A percentile compares a stretch with the other conserved stretches of the same genome.
phyloP scores from a whole-genome alignment of 2,113 vertebrate genomes.

The Trachemys scripta region DNA sequence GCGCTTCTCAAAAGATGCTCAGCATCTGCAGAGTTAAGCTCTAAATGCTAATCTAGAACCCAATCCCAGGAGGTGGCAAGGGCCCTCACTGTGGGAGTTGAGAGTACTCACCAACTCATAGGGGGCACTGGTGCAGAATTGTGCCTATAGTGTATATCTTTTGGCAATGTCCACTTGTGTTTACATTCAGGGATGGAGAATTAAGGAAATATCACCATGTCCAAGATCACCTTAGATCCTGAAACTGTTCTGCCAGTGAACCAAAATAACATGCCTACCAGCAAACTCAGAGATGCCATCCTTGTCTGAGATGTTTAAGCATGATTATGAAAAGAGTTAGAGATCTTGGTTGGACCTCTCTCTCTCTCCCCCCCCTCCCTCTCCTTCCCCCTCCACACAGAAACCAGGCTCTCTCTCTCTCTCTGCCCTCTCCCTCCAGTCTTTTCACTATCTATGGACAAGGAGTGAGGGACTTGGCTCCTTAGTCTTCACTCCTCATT shows the following conservation, averaged over 20 bases:
- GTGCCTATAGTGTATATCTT: neutral
- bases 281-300: neutral
- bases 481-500: too few species aligned
- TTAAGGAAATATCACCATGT: too few species aligned
- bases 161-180: neutral
- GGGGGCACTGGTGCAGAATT: neutral
- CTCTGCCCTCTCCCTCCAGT: too few species aligned
- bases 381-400: too few species aligned
- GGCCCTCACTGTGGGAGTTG: neutral
- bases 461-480: too few species aligned
- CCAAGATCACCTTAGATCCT: neutral
- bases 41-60: neutral
- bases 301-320: too few species aligned
- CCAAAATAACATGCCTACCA: neutral
- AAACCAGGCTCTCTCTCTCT: too few species aligned
- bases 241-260: neutral
- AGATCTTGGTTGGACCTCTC: too few species aligned
- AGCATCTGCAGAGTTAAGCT: neutral
- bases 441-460: too few species aligned
- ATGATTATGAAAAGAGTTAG: too few species aligned
- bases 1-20: neutral
- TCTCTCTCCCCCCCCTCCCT: too few species aligned
- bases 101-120: neutral
- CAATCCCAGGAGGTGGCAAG: neutral
- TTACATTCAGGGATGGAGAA: neutral